Evolutionary conservation across 1,140 invertebrate species (phyloP).

Genomic region (Caerostris darwini): DNA sequence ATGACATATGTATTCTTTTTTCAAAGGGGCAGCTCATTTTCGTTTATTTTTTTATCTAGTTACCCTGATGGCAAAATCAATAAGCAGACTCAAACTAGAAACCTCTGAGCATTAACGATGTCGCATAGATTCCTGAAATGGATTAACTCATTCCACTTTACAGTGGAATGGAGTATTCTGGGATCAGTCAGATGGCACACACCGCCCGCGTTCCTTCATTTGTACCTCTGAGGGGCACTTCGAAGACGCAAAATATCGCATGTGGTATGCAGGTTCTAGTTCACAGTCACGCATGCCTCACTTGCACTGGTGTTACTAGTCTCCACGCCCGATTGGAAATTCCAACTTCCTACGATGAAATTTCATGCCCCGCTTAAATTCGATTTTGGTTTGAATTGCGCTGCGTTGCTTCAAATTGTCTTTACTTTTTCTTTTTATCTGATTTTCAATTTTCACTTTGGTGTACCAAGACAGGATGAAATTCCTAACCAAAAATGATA

Average conservation of each 20-base stretch:
- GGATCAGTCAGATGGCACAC: constrained; percentile 3
- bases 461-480: neutral
- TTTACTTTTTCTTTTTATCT: constrained; percentile 19
- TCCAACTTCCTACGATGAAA: constrained; percentile 64
- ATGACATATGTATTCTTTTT: neutral
- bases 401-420: no score
- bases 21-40: neutral
- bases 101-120: neutral
- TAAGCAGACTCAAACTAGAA: neutral
- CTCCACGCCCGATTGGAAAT: constrained; percentile 67
- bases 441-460: constrained; percentile 10
- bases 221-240: constrained; percentile 51
- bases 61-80: constrained; percentile 9
- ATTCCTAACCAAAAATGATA: neutral
- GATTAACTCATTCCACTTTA: constrained; percentile 30
- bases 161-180: neutral
- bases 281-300: constrained; percentile 67
- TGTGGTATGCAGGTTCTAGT: constrained; percentile 52
- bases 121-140: neutral
- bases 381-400: constrained; percentile 61
- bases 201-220: constrained; percentile 61
- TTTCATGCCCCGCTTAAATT: constrained; percentile 72
- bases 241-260: constrained; percentile 68
- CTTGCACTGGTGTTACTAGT: neutral
- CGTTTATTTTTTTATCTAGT: neutral